These are phyloP conservation scores for Prunella himalayana DNA, from an alignment of 2,113 vertebrate species.

Conservation along the genomic window DNA sequence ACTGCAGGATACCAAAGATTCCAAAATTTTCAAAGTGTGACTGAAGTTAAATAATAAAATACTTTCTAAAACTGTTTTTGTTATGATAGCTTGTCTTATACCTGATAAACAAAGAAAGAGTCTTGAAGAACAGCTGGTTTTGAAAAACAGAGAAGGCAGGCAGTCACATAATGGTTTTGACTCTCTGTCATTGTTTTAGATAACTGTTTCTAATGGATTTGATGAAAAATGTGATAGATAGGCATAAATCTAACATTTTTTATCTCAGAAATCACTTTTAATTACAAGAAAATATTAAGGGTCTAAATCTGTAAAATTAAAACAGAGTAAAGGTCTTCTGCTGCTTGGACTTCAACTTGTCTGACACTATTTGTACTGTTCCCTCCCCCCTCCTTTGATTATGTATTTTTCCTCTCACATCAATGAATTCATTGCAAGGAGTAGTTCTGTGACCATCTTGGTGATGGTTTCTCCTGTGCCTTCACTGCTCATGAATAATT, in stretches of 20 bases:
- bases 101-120: background rate
- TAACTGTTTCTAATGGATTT: background rate
- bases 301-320: background rate
- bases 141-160: background rate
- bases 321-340: background rate
- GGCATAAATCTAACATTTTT: background rate
- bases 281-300: background rate
- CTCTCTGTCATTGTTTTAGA: background rate
- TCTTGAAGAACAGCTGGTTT: background rate
- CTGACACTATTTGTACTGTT: background rate
- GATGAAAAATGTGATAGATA: background rate
- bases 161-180: background rate
- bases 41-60: background rate
- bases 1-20: background rate
- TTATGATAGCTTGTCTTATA: background rate
- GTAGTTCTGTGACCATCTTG: background rate
- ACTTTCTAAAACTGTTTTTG: background rate
- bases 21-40: background rate
- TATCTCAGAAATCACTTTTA: background rate
- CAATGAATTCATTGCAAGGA: background rate
- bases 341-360: background rate
- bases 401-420: background rate
- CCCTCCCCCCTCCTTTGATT: fast-evolving
- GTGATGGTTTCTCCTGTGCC: background rate
- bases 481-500: background rate